Evolutionary conservation across 2,113 vertebrate species (phyloP).

Genomic region (Eleginops maclovinus): DNA sequence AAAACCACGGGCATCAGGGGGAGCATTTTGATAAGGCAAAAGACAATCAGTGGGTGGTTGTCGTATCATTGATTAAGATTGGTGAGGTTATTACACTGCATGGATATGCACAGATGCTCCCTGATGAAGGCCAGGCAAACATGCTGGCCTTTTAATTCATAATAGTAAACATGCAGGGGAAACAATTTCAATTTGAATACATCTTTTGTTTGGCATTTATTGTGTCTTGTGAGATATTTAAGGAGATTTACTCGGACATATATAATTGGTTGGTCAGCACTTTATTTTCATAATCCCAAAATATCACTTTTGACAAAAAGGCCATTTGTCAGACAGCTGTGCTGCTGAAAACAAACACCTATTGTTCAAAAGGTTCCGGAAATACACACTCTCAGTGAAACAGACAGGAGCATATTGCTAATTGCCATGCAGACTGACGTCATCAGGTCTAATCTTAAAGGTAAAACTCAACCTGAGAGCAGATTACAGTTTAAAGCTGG

Average conservation of each 20-base stretch:
- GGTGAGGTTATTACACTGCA: constrained; percentile 69
- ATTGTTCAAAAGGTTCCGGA: too few species aligned
- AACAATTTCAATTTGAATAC: constrained; percentile 9
- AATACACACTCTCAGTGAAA: too few species aligned
- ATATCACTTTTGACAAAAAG: too few species aligned
- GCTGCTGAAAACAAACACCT: too few species aligned
- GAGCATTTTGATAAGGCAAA: constrained; percentile 37
- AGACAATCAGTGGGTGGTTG: constrained; percentile 66
- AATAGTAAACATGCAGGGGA: constrained; percentile 27
- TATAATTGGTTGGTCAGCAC: too few species aligned
- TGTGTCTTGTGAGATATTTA: background rate
- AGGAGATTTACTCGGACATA: background rate
- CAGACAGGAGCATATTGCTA: too few species aligned
- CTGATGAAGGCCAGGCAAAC: constrained; percentile 56
- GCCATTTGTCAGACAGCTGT: too few species aligned
- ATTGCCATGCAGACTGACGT: too few species aligned
- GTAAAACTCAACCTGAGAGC: too few species aligned
- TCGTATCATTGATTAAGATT: constrained; percentile 74
- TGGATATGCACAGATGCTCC: constrained; percentile 70
- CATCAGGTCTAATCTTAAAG: too few species aligned
- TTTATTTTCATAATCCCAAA: too few species aligned
- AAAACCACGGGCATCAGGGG: constrained; percentile 32
- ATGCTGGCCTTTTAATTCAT: constrained; percentile 23
- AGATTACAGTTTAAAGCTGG: too few species aligned
- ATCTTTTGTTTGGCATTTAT: constrained; percentile 6